Percentiles rank a stretch among this genome's conserved stretches.
Evolutionary conservation across 2,113 vertebrate genomes (phyloP).

Genomic region (Crotophaga sulcirostris): DNA sequence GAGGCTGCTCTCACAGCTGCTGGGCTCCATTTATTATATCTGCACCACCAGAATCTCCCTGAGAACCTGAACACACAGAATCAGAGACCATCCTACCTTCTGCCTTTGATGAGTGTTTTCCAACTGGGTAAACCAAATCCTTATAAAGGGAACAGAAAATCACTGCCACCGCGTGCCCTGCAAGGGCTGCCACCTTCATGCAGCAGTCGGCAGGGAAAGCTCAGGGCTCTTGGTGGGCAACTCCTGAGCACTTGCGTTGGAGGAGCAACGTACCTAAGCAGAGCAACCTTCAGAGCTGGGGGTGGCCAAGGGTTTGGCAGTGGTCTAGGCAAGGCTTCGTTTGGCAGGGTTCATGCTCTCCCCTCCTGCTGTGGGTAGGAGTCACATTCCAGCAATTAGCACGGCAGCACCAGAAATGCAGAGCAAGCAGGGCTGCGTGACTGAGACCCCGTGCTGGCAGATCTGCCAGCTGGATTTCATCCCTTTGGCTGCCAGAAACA

Average conservation of each 20-base stretch:
- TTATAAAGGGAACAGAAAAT: neutral
- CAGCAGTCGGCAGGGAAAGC: neutral
- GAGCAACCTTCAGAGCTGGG: neutral
- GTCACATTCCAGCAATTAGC: conserved; percentile 18
- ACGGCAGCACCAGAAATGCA: neutral
- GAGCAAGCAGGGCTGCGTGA: neutral
- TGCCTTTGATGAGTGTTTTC: neutral
- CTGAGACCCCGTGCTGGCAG: neutral
- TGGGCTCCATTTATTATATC: neutral
- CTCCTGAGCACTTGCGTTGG: accelerated
- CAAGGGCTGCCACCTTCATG: neutral
- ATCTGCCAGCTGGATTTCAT: conserved; percentile 10
- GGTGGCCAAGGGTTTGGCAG: neutral
- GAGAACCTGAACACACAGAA: neutral
- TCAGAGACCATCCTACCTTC: neutral
- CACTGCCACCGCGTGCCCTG: neutral
- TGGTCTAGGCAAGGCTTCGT: neutral
- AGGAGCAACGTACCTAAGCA: accelerated
- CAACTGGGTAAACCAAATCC: neutral
- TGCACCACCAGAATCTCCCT: neutral
- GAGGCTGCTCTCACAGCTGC: neutral
- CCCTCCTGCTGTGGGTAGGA: accelerated
- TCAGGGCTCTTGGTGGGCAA: neutral
- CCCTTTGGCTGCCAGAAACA: conserved; percentile 11
- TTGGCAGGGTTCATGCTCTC: neutral